These are phyloP conservation scores for Drosophila pallidifrons DNA, from an alignment of 1,140 invertebrate species.

Conservation along the genomic window DNA sequence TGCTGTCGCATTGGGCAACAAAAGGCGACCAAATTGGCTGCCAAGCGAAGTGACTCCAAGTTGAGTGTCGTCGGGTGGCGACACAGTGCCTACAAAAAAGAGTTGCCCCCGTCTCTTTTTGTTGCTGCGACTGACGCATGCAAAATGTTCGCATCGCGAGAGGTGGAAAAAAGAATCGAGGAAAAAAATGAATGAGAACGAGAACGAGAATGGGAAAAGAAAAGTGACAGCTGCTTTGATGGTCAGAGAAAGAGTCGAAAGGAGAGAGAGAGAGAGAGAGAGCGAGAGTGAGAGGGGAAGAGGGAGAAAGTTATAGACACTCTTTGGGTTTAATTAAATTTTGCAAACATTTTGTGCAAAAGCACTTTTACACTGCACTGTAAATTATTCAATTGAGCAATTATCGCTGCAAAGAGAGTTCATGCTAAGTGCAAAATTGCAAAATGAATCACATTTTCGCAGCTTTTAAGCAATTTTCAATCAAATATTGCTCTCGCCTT, in stretches of 20 bases:
- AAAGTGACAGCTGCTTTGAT: slow-evolving; percentile 68
- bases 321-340: slow-evolving; percentile 74
- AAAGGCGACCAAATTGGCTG: slow-evolving; percentile 79
- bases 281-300: slow-evolving; percentile 1
- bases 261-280: too few relatives aligned
- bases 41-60: slow-evolving; percentile 22
- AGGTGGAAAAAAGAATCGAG: slow-evolving; percentile 11
- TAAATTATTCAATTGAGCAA: slow-evolving; percentile 62
- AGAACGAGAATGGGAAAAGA: slow-evolving; percentile 10
- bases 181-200: not conserved
- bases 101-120: slow-evolving; percentile 55
- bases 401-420: slow-evolving; percentile 8
- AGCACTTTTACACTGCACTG: slow-evolving; percentile 60
- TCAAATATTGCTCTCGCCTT: not conserved
- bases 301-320: slow-evolving; percentile 48
- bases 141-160: slow-evolving; percentile 64
- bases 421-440: not conserved
- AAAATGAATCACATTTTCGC: not conserved
- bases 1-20: slow-evolving; percentile 79
- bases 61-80: not conserved
- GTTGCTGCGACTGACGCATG: slow-evolving; percentile 69
- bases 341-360: slow-evolving; percentile 66
- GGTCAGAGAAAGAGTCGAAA: slow-evolving; percentile 9
- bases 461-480: not conserved
- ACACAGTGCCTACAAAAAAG: slow-evolving; percentile 50